Evolutionary conservation across 2,113 vertebrate species (phyloP), one percentile per base, ranked within the genome.

Genomic region (Mirounga angustirostris): DNA sequence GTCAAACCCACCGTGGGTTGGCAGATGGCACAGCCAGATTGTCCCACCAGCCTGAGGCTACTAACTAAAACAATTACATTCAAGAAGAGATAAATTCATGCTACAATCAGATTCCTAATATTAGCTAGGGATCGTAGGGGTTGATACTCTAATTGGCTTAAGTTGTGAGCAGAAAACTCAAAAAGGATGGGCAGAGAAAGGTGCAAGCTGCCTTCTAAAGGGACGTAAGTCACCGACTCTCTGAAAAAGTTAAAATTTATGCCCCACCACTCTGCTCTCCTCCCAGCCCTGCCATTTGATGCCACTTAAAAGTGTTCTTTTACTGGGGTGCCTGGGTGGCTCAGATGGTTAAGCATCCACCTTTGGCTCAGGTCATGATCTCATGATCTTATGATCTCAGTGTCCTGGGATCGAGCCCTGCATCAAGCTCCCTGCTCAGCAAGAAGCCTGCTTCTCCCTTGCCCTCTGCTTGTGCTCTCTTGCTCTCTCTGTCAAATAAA

Each of bases 1-100:
- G 92, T 86, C 91, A 96, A 91, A 82, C 95, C 90, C 94, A 97
- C 94, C 76, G 43, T 96, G 71, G 91, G 71, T 22, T 93, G 91
- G 94, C 98, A 98, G 98, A 98, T 98, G 98, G 98, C 65, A 93
- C 26, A 93, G 95, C 95, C 97, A 98, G 97, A 98, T 97, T 97
- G 97, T 97, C 93, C 91, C 91, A 89, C 88, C 96, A 96, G 95
- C 97, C 97, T 93, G 93, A 40, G 97, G 95, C 97, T 94, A 89
- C 69, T 88, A 92, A 93, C 85, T 94, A 94, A 97, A 97, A 95
- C 97, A 98, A 95, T 97, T 97, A 95, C 73, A 89, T 95, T 94
- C 90, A 85, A 92, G 56, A 91, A 79, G 67, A 80, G 61, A 97
- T 71, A 97, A 71, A 96, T 94, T 94, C 71, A 94, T 71, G 87